Evolutionary conservation across 2,888 invertebrate genomes (phyloP).

Genomic region (Buathra laborator): DNA sequence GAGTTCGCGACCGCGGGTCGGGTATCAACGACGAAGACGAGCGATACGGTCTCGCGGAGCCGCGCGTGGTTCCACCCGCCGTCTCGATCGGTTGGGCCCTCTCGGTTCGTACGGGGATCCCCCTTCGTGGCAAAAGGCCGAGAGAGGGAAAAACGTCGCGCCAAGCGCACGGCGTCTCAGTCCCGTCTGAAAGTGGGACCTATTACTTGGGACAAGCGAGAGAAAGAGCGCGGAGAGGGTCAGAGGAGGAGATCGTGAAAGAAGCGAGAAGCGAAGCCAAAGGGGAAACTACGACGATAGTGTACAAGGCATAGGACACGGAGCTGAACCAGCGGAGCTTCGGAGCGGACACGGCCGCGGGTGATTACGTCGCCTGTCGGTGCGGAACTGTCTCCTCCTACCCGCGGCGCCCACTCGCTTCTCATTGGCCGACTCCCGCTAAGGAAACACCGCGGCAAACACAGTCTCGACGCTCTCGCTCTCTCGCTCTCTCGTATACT

Average conservation of each 20-base stretch:
- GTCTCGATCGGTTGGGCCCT: conserved; percentile 58
- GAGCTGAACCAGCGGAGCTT: conserved; percentile 47
- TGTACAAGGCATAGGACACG: conserved; percentile 17
- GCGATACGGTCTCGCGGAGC: conserved; percentile 52
- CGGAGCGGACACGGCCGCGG: conserved; percentile 80
- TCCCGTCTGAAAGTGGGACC: not conserved
- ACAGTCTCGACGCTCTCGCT: conserved; percentile 54
- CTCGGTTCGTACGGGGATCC: conserved; percentile 19
- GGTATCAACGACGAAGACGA: conserved; percentile 22
- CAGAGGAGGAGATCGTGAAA: conserved; percentile 60
- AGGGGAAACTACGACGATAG: conserved; percentile 57
- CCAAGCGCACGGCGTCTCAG: conserved; percentile 29
- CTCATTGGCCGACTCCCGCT: conserved; percentile 80
- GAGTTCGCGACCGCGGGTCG: conserved; percentile 75
- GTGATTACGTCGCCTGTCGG: conserved; percentile 84
- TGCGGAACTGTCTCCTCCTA: conserved; percentile 85
- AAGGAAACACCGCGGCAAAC: conserved; percentile 73
- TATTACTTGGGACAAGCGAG: not conserved
- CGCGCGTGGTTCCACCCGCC: conserved; percentile 67
- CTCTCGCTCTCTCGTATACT: conserved; percentile 55
- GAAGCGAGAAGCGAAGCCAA: conserved; percentile 65
- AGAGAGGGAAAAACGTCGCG: conserved; percentile 69
- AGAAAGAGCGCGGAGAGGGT: conserved; percentile 41
- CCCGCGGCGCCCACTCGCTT: conserved; percentile 82
- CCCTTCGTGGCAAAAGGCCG: conserved; percentile 50